These are phyloP conservation scores for Halcyon senegalensis DNA, from an alignment of 2,113 vertebrate species.

Conservation along the genomic window DNA sequence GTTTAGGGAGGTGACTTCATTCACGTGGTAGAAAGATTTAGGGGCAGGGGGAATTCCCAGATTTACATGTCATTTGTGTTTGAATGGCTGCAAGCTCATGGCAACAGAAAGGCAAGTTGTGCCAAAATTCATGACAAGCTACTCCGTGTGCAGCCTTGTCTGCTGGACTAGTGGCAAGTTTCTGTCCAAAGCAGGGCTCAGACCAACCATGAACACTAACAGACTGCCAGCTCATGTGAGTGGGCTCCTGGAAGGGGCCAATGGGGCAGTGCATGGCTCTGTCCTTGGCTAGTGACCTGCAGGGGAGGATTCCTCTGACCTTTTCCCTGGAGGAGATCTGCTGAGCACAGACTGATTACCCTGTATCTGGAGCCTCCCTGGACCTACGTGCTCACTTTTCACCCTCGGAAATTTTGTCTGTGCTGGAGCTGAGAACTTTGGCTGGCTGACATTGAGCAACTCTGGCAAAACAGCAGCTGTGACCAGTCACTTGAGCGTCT, in stretches of 20 bases:
- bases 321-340: background rate
- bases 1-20: background rate
- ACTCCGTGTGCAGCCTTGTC: background rate
- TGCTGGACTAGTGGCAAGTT: background rate
- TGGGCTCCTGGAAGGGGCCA: background rate
- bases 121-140: background rate
- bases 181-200: background rate
- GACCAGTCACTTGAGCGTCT: background rate
- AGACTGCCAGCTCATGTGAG: background rate
- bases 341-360: background rate
- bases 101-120: background rate
- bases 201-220: background rate
- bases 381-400: background rate
- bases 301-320: background rate
- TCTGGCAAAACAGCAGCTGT: background rate
- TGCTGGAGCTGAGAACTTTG: background rate
- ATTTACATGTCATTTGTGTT: background rate
- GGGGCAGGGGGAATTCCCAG: background rate
- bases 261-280: background rate
- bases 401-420: background rate
- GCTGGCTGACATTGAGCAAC: background rate
- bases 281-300: background rate
- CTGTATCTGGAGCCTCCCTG: background rate
- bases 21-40: background rate
- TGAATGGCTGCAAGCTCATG: background rate